Evolutionary conservation across 2,888 invertebrate species (phyloP), one percentile per base, ranked within the genome.

Genomic region (Cephus rjabovi): DNA sequence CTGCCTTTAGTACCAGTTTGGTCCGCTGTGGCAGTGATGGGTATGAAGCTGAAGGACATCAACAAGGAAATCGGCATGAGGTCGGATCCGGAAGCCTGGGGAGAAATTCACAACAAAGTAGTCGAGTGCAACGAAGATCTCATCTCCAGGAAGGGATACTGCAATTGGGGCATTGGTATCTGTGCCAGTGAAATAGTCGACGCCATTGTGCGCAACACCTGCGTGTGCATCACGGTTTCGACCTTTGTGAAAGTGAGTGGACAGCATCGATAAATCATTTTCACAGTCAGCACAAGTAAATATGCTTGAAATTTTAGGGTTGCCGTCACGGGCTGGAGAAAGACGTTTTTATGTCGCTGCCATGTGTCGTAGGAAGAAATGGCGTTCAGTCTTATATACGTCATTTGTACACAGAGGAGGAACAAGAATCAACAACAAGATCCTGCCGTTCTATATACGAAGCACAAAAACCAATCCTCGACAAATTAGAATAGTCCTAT

Each of bases 301-400:
- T 30, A 74, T n/a, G 34, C 30, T 34, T 4, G 68, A 77, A 34
- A 76, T 75, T 80, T 70, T 77, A 90, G 89, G 90, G 89, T 69
- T 90, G 90, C 80, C 89, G 91, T 31, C 94, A 94, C 85, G 93
- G 93, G 34, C 92, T 94, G 75, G 91, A 92, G 69, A 92, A 93
- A 76, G 94, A 94, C 77, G 93, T 94, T 40, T 94, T 93, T 88
- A 91, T 94, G 85, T 94, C 94, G 11, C 88, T 94, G 40, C 94
- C 94, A 1, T 93, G 93, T 79, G 90, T 93, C 34, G 86, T 93
- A 73, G 92, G 92, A 83, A 83, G 90, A 79, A 87, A 87, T 77
- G 90, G 89, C 30, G 86, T 90, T n/a, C 87, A 89, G 74, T 88
- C 89, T 4, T 88, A 87, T 76, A 83, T 89, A 70, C 89, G 90